Evolutionary conservation across 2,113 vertebrate species (phyloP).

Genomic region (Crotalus helleri): DNA sequence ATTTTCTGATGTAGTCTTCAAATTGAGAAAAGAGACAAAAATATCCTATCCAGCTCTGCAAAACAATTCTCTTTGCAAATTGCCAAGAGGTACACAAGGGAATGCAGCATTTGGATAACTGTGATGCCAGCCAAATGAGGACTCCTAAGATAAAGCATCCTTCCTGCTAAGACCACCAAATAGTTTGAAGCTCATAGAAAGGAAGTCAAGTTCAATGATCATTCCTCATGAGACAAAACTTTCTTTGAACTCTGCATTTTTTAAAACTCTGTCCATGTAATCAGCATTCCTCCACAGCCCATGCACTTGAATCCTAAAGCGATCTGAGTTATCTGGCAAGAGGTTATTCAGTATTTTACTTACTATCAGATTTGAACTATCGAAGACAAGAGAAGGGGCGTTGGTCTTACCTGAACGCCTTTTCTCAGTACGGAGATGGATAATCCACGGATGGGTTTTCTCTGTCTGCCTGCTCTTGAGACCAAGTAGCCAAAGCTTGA

Average conservation of each 20-base stretch:
- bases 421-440: too few species aligned
- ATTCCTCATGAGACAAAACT: not conserved
- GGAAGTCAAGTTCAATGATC: not conserved
- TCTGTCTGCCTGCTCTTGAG: too few species aligned
- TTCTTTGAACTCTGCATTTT: not conserved
- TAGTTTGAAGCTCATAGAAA: not conserved
- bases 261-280: not conserved
- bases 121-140: not conserved
- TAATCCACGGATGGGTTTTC: too few species aligned
- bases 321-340: not conserved
- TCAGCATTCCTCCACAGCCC: not conserved
- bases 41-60: not conserved
- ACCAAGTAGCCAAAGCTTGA: too few species aligned
- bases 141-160: not conserved
- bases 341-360: not conserved
- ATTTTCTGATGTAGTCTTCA: not conserved
- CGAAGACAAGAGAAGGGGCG: not conserved
- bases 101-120: not conserved
- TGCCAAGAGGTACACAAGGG: not conserved
- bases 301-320: not conserved
- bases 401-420: too few species aligned
- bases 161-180: not conserved
- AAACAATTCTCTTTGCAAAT: not conserved
- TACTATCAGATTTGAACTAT: not conserved
- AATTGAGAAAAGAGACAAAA: constrained; percentile 2